Conservation (phyloP, 2,797 vertebrate genomes). For the Chelonia mydas region DNA sequence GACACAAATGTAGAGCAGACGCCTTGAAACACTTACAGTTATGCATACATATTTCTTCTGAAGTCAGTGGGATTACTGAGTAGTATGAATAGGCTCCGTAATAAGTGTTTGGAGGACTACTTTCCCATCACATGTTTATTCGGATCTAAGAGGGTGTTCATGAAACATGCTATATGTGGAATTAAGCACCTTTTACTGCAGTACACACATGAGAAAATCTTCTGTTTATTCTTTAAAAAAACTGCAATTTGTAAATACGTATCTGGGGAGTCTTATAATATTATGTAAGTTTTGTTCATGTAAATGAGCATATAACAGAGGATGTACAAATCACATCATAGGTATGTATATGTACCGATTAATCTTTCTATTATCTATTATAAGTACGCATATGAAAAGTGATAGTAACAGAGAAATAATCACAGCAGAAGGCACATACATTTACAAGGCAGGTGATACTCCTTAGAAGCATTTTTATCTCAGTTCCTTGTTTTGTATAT, state of each 20-base stretch:
- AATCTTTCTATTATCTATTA: background rate
- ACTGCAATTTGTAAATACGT: background rate
- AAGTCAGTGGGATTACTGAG: background rate
- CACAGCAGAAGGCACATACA: background rate
- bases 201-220: background rate
- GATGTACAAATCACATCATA: background rate
- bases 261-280: background rate
- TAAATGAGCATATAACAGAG: background rate
- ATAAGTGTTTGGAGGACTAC: background rate
- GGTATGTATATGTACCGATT: background rate
- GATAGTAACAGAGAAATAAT: background rate
- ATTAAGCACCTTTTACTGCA: background rate
- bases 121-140: background rate
- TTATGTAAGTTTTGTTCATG: background rate
- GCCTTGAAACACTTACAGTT: background rate
- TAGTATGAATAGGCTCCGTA: background rate
- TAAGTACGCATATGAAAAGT: background rate
- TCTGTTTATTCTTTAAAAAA: background rate
- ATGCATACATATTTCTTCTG: background rate
- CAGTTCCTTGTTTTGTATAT: background rate
- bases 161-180: background rate
- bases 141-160: background rate
- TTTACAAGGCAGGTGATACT: background rate
- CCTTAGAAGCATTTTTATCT: background rate
- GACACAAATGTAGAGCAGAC: background rate